Conservation (phyloP, 2,113 vertebrate species). For the Clarias batrachus region DNA sequence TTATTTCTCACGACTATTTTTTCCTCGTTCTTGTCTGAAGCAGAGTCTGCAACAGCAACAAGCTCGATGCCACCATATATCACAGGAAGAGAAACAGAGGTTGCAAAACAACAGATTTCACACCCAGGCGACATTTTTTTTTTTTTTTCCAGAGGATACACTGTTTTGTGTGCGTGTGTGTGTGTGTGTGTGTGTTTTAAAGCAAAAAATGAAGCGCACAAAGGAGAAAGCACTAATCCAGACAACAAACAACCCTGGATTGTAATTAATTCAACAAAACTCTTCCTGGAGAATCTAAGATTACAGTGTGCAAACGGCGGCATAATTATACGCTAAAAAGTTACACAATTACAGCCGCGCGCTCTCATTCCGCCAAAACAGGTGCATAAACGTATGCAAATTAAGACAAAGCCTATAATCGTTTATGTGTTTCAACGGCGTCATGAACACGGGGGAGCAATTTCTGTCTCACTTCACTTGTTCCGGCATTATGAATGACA, state of each 20-base stretch:
- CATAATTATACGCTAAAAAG: constrained; percentile 71
- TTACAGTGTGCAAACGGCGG: constrained; percentile 67
- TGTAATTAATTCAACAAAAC: constrained; percentile 62
- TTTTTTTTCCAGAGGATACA: neutral
- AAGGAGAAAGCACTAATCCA: constrained; percentile 38
- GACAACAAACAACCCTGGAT: constrained; percentile 41
- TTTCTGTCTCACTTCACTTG: constrained; percentile 63
- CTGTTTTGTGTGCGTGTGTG: neutral
- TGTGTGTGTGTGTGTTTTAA: neutral
- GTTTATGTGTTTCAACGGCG: constrained; percentile 65
- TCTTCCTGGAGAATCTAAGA: constrained; percentile 59
- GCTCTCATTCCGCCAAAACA: constrained; percentile 62
- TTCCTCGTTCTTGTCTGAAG: constrained; percentile 44
- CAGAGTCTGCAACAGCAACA: constrained; percentile 32
- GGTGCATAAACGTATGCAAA: constrained; percentile 74
- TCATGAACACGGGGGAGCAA: constrained; percentile 58
- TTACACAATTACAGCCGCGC: constrained; percentile 66
- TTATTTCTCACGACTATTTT: constrained; percentile 59
- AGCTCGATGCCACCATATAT: constrained; percentile 40
- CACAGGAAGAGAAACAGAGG: constrained; percentile 45
- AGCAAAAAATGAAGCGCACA: constrained; percentile 30
- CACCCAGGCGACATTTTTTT: constrained; percentile 28
- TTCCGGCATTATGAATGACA: constrained; percentile 59
- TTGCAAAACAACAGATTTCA: constrained; percentile 28
- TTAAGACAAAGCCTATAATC: constrained; percentile 63